Evolutionary conservation across 2,888 invertebrate genomes (phyloP), one percentile per base, ranked within the genome.

Genomic region (Hyposoter didymator): DNA sequence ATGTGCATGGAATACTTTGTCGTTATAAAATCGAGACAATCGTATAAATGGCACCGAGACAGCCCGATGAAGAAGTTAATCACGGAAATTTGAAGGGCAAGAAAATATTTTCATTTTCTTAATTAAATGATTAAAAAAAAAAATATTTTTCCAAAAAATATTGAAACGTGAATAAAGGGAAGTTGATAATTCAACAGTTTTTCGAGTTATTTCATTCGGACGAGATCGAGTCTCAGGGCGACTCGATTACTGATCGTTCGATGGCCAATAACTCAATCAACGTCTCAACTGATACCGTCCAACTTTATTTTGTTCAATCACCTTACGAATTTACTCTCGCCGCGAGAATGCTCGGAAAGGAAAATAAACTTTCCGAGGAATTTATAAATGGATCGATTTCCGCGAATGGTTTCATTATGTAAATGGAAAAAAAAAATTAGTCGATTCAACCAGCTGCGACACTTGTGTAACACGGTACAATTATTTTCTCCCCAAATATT

Each of bases 41-140:
- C 81, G 52, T 76, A 84, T 66, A 47, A 76, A 80, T 47, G 55
- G 72, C 80, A 76, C 64, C 22, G 35, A 66, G 19, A 72, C 35
- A 59, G 28, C 45, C 28, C 66, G 47, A 66, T 72, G 75, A 72
- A 74, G 84, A 35, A 35, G n/a, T 45, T 17, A 67, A 55, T 45
- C 19, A 32, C 64, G 43, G 45, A 52, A 55, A 69, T 55, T 67
- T 19, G 14, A 32, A 19, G 19, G 1, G 2, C 7, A 12, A 55
- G 4, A 1, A 55, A 55, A 22, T 22, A 55, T 55, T 55, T 22
- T 12, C 1, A 55, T 55, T 1, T 12, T 2, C 22, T 10, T 0
- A 0, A 22, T 22, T 22, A 4, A 12, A 55, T 12, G 1, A 22
- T 55, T 12, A 3, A 4, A 10, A 4, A 55, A 12, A 7, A 3